phyloP scores from a whole-genome alignment of 1,140 invertebrate genomes.

The Chrysomallon squamiferum region DNA sequence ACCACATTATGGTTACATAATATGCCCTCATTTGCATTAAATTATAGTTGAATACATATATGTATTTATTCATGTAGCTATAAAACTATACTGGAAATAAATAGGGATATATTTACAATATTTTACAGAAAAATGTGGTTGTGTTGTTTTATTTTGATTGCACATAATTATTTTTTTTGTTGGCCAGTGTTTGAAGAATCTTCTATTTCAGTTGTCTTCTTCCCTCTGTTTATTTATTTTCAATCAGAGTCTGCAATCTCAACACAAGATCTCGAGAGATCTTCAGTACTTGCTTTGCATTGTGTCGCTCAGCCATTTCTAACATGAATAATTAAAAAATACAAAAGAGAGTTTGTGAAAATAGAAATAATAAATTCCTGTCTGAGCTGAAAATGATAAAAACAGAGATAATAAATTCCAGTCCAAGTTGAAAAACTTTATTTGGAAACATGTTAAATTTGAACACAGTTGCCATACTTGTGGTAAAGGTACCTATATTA shows the following conservation, averaged over 20 bases:
- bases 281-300: constrained; percentile 81
- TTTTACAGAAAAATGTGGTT: no score
- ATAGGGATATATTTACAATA: no score
- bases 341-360: background rate
- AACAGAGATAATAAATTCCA: background rate
- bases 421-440: background rate
- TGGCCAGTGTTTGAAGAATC: background rate
- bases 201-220: background rate
- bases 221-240: constrained; percentile 74
- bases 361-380: background rate
- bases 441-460: no score
- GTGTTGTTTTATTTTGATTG: no score
- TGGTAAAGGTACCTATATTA: no score
- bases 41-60: no score
- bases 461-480: no score
- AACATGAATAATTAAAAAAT: constrained; percentile 63
- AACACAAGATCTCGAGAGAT: constrained; percentile 83
- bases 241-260: constrained; percentile 88
- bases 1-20: no score
- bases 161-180: no score
- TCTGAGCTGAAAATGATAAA: background rate
- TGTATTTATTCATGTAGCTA: no score
- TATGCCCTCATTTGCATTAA: no score
- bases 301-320: constrained; percentile 96
- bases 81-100: no score